Percentiles rank a stretch among this genome's conserved stretches.
Evolutionary conservation across 2,888 invertebrate species (phyloP).

Genomic region (Endomychus coccineus): DNA sequence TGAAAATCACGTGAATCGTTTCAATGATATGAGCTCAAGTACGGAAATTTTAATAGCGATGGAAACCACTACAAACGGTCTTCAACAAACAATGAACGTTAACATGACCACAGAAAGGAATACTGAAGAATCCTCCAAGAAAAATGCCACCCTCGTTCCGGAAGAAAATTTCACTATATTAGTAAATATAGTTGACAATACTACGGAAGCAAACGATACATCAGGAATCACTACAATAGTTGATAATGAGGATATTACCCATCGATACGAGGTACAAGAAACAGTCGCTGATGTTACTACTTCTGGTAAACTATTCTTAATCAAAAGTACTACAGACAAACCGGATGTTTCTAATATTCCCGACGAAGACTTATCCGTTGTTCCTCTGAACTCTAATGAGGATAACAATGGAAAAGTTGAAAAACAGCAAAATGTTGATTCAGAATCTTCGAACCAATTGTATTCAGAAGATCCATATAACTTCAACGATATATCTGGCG

Average conservation of each 20-base stretch:
- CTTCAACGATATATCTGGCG: too few species aligned
- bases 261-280: constrained; percentile 35
- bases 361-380: constrained; percentile 23
- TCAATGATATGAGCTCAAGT: constrained; percentile 29
- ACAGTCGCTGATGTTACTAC: constrained; percentile 30
- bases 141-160: not conserved
- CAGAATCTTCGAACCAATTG: too few species aligned
- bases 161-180: constrained; percentile 13
- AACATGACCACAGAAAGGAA: constrained; percentile 1
- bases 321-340: constrained; percentile 24
- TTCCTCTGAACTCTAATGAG: constrained; percentile 22
- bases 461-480: too few species aligned
- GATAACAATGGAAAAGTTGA: too few species aligned
- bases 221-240: too few species aligned
- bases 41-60: constrained; percentile 40
- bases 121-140: not conserved
- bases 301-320: constrained; percentile 33
- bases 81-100: too few species aligned
- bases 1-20: constrained; percentile 9
- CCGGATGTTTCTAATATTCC: constrained; percentile 16
- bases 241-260: constrained; percentile 1
- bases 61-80: constrained; percentile 38
- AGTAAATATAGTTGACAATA: constrained; percentile 12
- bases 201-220: constrained; percentile 12
- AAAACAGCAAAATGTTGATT: too few species aligned